Conservation (phyloP, 1,140 invertebrate species). For the Pararge aegeria region DNA sequence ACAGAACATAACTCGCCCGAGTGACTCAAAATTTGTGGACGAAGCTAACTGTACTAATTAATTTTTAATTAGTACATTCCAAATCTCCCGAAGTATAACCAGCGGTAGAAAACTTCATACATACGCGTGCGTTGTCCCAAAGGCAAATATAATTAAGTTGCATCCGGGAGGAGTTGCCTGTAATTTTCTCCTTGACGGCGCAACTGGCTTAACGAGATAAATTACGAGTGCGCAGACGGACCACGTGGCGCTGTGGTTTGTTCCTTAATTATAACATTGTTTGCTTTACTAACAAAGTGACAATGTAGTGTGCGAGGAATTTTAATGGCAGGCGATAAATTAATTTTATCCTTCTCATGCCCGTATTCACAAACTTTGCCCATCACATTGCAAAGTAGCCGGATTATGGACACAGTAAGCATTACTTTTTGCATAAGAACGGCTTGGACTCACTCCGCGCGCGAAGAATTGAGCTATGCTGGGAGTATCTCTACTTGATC, state of each 20-base stretch:
- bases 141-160: constrained; percentile 39
- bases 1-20: too few relatives aligned
- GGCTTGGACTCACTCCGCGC: too few relatives aligned
- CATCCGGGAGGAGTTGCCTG: constrained; percentile 26
- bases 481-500: too few relatives aligned
- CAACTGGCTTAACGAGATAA: constrained; percentile 43
- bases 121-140: constrained; percentile 17
- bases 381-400: too few relatives aligned
- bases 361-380: too few relatives aligned
- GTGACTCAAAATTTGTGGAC: too few relatives aligned
- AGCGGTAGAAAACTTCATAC: background rate
- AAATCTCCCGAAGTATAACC: background rate
- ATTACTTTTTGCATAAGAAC: too few relatives aligned
- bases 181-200: constrained; percentile 36
- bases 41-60: background rate
- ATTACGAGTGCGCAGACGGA: constrained; percentile 23
- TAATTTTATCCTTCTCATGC: too few relatives aligned
- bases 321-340: too few relatives aligned
- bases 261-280: constrained; percentile 30
- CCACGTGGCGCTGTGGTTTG: constrained; percentile 30
- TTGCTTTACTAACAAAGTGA: constrained; percentile 24
- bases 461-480: too few relatives aligned
- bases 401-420: too few relatives aligned
- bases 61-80: background rate
- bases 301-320: background rate